Evolutionary conservation across 2,797 vertebrate species (phyloP), one percentile per base, ranked within the genome.

Genomic region (Percopsis omiscomaycus): DNA sequence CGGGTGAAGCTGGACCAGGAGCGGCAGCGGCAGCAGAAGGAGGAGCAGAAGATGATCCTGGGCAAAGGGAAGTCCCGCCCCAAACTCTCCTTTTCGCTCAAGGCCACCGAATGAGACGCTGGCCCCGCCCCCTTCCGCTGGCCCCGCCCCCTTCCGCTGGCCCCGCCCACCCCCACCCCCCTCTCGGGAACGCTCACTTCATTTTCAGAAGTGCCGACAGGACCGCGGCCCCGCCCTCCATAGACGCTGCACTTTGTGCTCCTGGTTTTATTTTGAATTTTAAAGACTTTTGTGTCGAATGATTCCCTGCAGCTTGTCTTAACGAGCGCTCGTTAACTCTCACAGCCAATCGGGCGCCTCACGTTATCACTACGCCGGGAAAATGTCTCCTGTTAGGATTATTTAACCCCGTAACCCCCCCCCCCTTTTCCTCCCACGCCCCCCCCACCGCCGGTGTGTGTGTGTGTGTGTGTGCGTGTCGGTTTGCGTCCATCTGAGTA

Each of bases 1-100:
- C 95, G 97, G 87, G 95, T 98, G 96, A 99, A 98, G 94, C 94
- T 99, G 93, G 96, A 99, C 78, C 97, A 99, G 93, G 97, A 99
- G 89, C 95, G 97, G 74, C 97, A 99, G 84, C 93, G 89, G 85
- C 97, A 98, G 83, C 97, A 99, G 94, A 99, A 98, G 84, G 97
- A 99, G 91, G 96, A 99, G 89, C 97, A 98, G 95, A 98, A 97
- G 95, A 97, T 98, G 68, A 99, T 98, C 90, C 91, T 98, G 84
- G 97, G 97, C 87, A 98, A 98, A 92, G 97, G 97, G 77, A 99
- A 99, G 91, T 97, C 97, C 90, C 92, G 97, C 87, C 97, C 97
- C 74, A 98, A 97, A 91, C 95, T 98, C 79, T 99, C 97, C 89
- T 99, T 99, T 93, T 92, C 96, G 29, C 89, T 99, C 84, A 99